Base-by-base conservation (phyloP, 2,113 vertebrate genomes). In the Malurus elegans region DNA sequence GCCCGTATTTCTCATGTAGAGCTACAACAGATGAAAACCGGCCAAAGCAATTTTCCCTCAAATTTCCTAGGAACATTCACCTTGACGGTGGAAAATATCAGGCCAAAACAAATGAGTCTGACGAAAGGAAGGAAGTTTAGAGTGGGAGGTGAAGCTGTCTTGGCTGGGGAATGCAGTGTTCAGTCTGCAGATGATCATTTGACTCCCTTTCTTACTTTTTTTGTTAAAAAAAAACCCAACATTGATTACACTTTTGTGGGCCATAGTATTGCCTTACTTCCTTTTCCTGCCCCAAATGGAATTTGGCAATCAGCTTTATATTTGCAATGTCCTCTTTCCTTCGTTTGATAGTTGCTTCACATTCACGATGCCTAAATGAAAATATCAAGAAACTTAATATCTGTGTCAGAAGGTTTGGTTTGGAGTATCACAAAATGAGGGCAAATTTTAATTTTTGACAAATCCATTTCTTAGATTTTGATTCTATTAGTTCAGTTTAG, bases 281-380 rank as follows among this genome's bases (percentile, higher is more conserved):
- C 17, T 44, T 90, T 90, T 86, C 31, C 60, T 82, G 21, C 44
- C 54, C 64, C 66, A 62, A 82, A 76, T 72, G 50, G 53, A 88
- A 50, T 84, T 78, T 74, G 42, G 32, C 29, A 25, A 19, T 80
- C 42, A 79, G 12, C 57, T 86, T 76, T 72, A 20, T 65, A 45
- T 90, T 81, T 45, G 11, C 42, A 72, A 34, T 79, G 62, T 19
- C 47, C 12, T 67, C 40, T n/a, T 87, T 50, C 29, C 25, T 70
- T 76, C 3, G 0, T 48, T 87, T 87, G 74, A 23, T 51, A 5
- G 6, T 71, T 0, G 0, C 44, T 89, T 56, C 28, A 18, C 8
- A 1, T 80, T 89, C 18, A 47, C 64, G 50, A 56, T 11, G 36
- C 23, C 13, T 56, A 51, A 51, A 45, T 53, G 29, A 91, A 83